Evolutionary conservation across 2,797 vertebrate species (phyloP).

Genomic region (Limnodromus scolopaceus): DNA sequence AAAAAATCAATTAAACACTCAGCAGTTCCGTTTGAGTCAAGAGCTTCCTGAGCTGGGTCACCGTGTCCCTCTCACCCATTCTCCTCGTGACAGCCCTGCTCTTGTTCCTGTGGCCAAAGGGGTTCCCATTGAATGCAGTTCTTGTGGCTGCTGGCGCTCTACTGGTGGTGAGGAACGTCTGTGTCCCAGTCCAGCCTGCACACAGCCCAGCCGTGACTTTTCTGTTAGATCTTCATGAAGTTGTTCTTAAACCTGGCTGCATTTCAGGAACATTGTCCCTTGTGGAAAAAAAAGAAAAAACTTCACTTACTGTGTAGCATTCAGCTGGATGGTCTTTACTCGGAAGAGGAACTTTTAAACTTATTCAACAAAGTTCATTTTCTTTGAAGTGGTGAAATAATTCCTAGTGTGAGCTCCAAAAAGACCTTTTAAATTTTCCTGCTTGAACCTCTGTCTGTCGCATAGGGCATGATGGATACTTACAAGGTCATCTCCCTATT

Average conservation of each 20-base stretch:
- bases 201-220: not conserved
- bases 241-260: not conserved
- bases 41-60: not conserved
- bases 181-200: not conserved
- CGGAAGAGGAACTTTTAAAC: not conserved
- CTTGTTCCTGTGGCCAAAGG: accelerated
- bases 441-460: not conserved
- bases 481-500: not conserved
- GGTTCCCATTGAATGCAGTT: accelerated
- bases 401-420: not conserved
- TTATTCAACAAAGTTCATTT: not conserved
- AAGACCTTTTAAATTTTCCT: not conserved
- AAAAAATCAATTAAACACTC: not conserved
- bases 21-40: not conserved
- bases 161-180: not conserved
- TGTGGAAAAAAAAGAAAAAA: not conserved
- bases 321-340: not conserved
- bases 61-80: accelerated
- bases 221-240: not conserved
- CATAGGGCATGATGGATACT: not conserved
- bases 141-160: accelerated
- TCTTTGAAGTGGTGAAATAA: not conserved
- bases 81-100: accelerated
- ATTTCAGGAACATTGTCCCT: not conserved
- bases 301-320: not conserved